Conservation (phyloP, 2,113 vertebrate species). For the Forbesichthys agassizii region DNA sequence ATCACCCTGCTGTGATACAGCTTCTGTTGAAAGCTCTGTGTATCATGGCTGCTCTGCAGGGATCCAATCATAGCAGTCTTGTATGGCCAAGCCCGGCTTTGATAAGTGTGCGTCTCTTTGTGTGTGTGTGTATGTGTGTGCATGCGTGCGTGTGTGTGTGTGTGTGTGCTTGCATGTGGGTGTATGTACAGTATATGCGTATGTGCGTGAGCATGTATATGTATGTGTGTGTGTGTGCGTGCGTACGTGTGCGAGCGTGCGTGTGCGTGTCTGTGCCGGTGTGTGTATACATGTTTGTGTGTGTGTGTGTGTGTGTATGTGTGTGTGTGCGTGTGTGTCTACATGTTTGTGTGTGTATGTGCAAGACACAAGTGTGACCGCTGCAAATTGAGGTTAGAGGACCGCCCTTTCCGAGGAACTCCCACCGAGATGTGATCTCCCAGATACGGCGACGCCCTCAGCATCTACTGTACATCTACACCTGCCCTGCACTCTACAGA, state of each 20-base stretch:
- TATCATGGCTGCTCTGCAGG: constrained; percentile 49
- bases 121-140: not conserved
- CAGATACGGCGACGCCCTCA: constrained; percentile 4
- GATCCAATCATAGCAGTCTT: constrained; percentile 41
- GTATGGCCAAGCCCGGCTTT: constrained; percentile 21
- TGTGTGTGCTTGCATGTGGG: too few species aligned
- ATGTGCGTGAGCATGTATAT: too few species aligned
- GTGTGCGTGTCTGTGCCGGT: not conserved
- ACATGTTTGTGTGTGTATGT: too few species aligned
- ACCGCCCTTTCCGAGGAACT: constrained; percentile 3
- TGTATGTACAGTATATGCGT: too few species aligned
- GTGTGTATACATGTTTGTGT: too few species aligned
- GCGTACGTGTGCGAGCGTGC: not conserved
- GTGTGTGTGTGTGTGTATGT: not conserved
- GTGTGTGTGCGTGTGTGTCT: not conserved
- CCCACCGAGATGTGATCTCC: constrained; percentile 1
- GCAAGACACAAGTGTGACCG: constrained; percentile 7
- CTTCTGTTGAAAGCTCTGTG: constrained; percentile 62
- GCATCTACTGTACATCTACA: too few species aligned
- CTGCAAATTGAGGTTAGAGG: constrained; percentile 21
- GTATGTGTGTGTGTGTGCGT: not conserved
- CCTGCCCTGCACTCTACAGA: not conserved
- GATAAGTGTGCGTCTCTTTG: not conserved
- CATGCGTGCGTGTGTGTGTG: too few species aligned
- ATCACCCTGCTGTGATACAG: constrained; percentile 62